Conservation (phyloP, 2,888 invertebrate species). For the Lumbricus terrestris region DNA sequence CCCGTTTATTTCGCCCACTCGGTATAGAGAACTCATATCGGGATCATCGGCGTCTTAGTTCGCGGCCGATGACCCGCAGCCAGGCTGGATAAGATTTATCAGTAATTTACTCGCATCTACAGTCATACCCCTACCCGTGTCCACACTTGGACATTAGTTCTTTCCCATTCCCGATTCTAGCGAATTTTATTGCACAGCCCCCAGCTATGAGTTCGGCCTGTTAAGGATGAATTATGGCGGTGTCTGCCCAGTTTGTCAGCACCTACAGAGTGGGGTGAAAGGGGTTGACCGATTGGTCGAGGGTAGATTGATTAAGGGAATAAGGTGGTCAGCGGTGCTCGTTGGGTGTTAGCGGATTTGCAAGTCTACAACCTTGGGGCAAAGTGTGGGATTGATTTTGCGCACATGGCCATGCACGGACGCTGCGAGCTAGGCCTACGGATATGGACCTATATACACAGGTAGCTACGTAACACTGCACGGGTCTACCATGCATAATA, state of each 20-base stretch:
- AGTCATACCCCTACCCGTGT: background rate
- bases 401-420: background rate
- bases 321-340: background rate
- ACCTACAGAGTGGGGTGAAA: too few relatives aligned
- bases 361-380: background rate
- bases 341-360: background rate
- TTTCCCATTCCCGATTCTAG: background rate
- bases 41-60: background rate
- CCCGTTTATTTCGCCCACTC: background rate
- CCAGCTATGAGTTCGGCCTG: background rate
- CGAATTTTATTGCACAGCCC: constrained; percentile 3
- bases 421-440: too few relatives aligned
- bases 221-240: background rate
- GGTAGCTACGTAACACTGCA: too few relatives aligned
- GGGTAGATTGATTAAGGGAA: background rate
- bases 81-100: background rate
- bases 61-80: background rate
- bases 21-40: background rate
- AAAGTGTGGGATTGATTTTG: background rate
- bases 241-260: background rate
- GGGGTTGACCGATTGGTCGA: background rate
- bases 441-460: too few relatives aligned
- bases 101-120: too few relatives aligned
- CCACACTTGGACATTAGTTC: background rate
- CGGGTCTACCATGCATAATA: too few relatives aligned